Evolutionary conservation across 2,797 vertebrate species (phyloP).

Genomic region (Tympanoctomys barrerae): DNA sequence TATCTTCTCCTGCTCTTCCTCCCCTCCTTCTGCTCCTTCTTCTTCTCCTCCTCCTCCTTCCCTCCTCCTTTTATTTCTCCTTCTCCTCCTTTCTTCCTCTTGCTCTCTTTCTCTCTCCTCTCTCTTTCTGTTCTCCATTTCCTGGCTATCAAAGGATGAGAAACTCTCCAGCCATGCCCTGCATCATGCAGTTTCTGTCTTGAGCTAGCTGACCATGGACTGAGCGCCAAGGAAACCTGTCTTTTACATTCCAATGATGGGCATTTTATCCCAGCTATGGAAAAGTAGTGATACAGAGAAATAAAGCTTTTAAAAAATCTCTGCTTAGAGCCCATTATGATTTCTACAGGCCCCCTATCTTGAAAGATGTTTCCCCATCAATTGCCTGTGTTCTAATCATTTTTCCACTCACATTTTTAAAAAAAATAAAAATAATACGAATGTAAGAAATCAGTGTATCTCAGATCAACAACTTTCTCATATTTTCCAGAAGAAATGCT

Average conservation of each 20-base stretch:
- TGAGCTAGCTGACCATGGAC: neutral
- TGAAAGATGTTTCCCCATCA: neutral
- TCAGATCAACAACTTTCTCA: slow-evolving; percentile 9
- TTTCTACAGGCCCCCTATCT: neutral
- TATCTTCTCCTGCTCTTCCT: neutral
- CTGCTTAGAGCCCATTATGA: neutral
- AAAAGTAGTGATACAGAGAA: neutral
- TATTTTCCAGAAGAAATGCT: slow-evolving; percentile 44
- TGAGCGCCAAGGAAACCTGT: neutral
- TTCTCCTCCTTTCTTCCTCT: neutral
- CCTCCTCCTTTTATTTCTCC: no score
- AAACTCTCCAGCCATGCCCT: neutral
- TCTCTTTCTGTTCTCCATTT: neutral
- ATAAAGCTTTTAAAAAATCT: neutral
- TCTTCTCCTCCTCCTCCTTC: no score
- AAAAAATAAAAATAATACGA: slow-evolving; percentile 22
- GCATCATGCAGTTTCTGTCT: neutral
- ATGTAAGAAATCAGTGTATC: slow-evolving; percentile 19
- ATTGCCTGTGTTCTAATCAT: neutral
- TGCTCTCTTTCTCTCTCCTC: neutral
- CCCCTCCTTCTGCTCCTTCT: neutral
- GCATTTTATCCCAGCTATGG: neutral
- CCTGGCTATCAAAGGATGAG: neutral
- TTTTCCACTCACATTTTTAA: neutral
- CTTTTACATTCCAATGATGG: neutral